phyloP scores from a whole-genome alignment of 1,140 invertebrate genomes.

The Macrobrachium rosenbergii region DNA sequence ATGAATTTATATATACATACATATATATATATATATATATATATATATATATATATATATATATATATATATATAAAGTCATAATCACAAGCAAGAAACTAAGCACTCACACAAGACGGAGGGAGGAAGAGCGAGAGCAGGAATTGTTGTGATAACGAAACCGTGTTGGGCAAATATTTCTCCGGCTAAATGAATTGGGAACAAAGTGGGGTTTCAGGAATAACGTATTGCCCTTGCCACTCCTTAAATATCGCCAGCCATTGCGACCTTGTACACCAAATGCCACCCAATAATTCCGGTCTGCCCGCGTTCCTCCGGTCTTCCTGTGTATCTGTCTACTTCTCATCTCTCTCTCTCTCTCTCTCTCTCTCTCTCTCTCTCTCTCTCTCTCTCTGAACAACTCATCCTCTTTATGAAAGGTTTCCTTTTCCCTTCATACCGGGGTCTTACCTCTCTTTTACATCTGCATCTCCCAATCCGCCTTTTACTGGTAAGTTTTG shows the following conservation, averaged over 20 bases:
- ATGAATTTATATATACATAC: not conserved
- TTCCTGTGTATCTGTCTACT: not conserved
- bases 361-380: too few species aligned
- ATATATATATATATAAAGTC: slow-evolving; percentile 10
- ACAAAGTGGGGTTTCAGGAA: too few species aligned
- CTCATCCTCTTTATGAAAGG: not conserved
- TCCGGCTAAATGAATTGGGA: too few species aligned
- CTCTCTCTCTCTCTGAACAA: not conserved
- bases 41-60: slow-evolving; percentile 18
- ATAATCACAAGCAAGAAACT: not conserved
- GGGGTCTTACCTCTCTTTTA: not conserved
- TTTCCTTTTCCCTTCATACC: not conserved
- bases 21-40: not conserved
- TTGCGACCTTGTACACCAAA: too few species aligned
- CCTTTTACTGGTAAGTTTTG: too few species aligned
- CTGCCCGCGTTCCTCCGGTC: not conserved
- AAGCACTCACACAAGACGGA: not conserved
- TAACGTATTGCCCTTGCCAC: too few species aligned
- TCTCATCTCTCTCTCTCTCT: not conserved
- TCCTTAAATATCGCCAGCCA: too few species aligned
- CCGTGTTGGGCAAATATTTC: too few species aligned
- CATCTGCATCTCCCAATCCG: not conserved
- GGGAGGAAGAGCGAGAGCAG: too few species aligned
- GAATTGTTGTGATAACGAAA: too few species aligned
- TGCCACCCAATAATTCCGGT: not conserved